phyloP scores from a whole-genome alignment of 1,140 invertebrate species.

The Epicauta chinensis region DNA sequence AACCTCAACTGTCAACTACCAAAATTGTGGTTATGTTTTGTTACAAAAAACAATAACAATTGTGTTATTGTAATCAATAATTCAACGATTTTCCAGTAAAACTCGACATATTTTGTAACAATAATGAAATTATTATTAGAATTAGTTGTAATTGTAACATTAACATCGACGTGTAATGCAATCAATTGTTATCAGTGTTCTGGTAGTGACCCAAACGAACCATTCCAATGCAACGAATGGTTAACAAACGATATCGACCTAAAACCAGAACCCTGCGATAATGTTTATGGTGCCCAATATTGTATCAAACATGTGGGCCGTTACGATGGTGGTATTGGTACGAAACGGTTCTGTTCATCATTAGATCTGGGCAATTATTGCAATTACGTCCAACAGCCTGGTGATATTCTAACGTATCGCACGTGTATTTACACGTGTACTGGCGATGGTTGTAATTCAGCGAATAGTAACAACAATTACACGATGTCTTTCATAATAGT shows the following conservation, averaged over 20 bases:
- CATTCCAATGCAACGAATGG: constrained; percentile 84
- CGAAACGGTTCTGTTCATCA: constrained; percentile 87
- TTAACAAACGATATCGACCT: constrained; percentile 65
- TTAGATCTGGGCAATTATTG: constrained; percentile 89
- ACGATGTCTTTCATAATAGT: too few relatives aligned
- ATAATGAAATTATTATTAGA: too few relatives aligned
- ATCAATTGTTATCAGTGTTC: constrained; percentile 86
- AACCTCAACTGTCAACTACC: too few relatives aligned
- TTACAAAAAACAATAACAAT: too few relatives aligned
- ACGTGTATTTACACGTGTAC: constrained; percentile 90
- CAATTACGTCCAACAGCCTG: constrained; percentile 80
- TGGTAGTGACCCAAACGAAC: constrained; percentile 68
- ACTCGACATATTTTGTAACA: too few relatives aligned
- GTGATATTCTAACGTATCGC: constrained; percentile 76
- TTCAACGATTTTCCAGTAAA: too few relatives aligned
- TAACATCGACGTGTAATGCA: constrained; percentile 28
- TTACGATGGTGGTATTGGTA: constrained; percentile 93
- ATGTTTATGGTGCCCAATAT: constrained; percentile 76
- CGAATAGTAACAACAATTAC: constrained; percentile 21
- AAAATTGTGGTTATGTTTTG: too few relatives aligned
- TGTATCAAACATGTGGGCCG: constrained; percentile 93
- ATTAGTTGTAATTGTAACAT: too few relatives aligned
- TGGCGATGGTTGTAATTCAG: constrained; percentile 79
- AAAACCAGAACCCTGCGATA: constrained; percentile 63
- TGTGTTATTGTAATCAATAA: too few relatives aligned